Evolutionary conservation across 1,140 invertebrate species (phyloP), one percentile per base, ranked within the genome.

Genomic region (Neotoxoptera formosana): DNA sequence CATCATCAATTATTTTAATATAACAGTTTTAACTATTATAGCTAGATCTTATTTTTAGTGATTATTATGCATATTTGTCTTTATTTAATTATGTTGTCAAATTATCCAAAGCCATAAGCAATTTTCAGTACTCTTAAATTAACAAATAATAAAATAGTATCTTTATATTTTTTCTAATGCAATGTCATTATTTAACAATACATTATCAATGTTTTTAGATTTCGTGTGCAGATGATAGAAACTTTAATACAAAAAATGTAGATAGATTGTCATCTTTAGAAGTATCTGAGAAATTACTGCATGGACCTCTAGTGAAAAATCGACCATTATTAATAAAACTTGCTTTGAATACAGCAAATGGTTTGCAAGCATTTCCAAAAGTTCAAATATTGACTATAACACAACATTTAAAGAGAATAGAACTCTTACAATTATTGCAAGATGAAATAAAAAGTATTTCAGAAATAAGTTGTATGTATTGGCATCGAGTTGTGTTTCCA

Each of bases 381-480:
- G 96, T 96, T 92, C 95, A 94, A 36, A 95, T 96, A 94, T 94
- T 94, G 14, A 96, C 96, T 94, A 95, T 97, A 90, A 95, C 95
- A 56, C 95, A 95, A 86, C 95, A 96, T 30, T 95, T 98, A 94
- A 96, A 96, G 93, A 96, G 96, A 94, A 95, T 97, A 83, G 96
- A 97, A 94, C 95, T 95, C 48, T 95, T 97, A 83, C 96, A 96
- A 94, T 96, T 96, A 94, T 96, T 97, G 76, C 95, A 96, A 90
- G 95, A 96, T 94, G 96, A 96, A 95, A 94, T 98, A 92, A 95
- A 96, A 76, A 95, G 95, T 93, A 96, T 97, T 41, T 97, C 97
- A 95, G 96, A 98, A 95, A 97, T 97, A 94, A 97, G 97, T 76
- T 97, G 97, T 95, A 95, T 98, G n/a, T 97, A 97, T 95, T 98